A percentile compares a stretch with the other conserved stretches of the same genome.
Evolutionary conservation across 2,888 invertebrate species (phyloP).

Genomic region (Eupeodes luniger): DNA sequence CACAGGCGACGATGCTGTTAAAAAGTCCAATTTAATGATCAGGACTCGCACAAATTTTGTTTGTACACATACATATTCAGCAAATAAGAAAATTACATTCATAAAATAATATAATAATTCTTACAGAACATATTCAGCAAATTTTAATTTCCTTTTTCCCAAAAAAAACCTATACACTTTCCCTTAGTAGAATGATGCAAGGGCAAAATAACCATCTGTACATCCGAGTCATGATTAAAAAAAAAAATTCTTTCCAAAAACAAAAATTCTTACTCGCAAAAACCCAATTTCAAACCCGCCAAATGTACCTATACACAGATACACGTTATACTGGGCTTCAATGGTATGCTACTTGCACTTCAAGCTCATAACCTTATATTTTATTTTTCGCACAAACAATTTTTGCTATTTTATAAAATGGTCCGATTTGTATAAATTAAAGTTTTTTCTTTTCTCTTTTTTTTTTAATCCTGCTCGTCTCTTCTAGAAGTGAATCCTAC

Average conservation of each 20-base stretch:
- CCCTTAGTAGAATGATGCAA: conserved; percentile 3
- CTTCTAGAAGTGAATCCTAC: conserved; percentile 31
- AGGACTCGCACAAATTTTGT: not conserved
- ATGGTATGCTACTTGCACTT: conserved; percentile 24
- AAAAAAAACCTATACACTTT: not conserved
- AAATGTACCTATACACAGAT: not conserved
- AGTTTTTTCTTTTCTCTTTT: conserved; percentile 38
- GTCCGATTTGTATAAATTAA: conserved; percentile 67
- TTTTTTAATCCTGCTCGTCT: conserved; percentile 18
- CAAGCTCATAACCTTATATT: conserved; percentile 16
- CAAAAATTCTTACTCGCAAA: not conserved
- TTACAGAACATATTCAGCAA: conserved; percentile 20
- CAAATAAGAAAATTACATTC: not conserved
- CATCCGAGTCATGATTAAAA: not conserved
- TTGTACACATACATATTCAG: not conserved
- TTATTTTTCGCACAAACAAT: conserved; percentile 6
- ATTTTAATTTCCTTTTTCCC: conserved; percentile 26
- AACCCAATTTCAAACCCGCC: conserved; percentile 36
- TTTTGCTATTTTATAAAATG: conserved; percentile 59
- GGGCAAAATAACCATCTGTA: conserved; percentile 11
- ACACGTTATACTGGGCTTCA: not conserved
- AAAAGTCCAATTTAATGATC: conserved; percentile 1
- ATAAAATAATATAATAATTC: conserved; percentile 21
- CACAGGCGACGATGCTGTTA: not conserved
- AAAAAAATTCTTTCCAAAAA: not conserved